These are phyloP conservation scores for Caenorhabditis zanzibari DNA, from an alignment of 2,888 invertebrate genomes.

Conservation along the genomic window DNA sequence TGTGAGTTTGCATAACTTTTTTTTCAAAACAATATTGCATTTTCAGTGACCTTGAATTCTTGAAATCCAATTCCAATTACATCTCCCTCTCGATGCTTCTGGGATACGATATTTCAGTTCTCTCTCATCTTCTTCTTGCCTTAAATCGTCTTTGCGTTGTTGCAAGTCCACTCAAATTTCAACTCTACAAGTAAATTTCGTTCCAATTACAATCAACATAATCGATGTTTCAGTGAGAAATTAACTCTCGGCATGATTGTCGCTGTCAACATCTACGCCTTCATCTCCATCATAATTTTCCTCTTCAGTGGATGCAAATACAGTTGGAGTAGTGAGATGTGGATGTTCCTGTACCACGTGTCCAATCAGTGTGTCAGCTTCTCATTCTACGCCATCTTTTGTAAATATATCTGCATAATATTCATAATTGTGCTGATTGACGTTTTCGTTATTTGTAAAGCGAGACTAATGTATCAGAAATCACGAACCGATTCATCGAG, in stretches of 20 bases:
- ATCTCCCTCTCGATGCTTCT: constrained; percentile 36
- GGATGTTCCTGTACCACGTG: constrained; percentile 36
- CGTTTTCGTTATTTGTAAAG: constrained; percentile 26
- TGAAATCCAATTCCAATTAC: constrained; percentile 26
- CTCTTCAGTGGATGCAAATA: constrained; percentile 32
- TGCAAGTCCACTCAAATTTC: constrained; percentile 14
- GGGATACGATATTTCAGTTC: constrained; percentile 43
- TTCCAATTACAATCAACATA: background rate
- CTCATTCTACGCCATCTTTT: constrained; percentile 49
- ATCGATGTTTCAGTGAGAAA: constrained; percentile 22
- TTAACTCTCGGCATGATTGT: constrained; percentile 5
- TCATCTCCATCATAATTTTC: constrained; percentile 19
- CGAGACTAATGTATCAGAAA: constrained; percentile 20
- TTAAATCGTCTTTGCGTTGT: constrained; percentile 39
- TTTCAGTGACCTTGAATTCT: constrained; percentile 34
- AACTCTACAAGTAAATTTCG: constrained; percentile 13
- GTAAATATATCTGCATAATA: constrained; percentile 40
- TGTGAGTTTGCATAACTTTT: too few species aligned
- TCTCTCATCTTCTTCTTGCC: constrained; percentile 41
- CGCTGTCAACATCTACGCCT: constrained; percentile 35
- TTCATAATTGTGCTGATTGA: constrained; percentile 33
- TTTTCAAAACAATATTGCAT: too few species aligned
- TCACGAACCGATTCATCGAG: constrained; percentile 21
- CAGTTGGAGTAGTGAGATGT: constrained; percentile 38
- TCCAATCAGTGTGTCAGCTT: constrained; percentile 33